A percentile compares a stretch with the other conserved stretches of the same genome.
These are phyloP conservation scores for Pseudochirops cupreus DNA, from an alignment of 2,797 vertebrate species.

Conservation along the genomic window DNA sequence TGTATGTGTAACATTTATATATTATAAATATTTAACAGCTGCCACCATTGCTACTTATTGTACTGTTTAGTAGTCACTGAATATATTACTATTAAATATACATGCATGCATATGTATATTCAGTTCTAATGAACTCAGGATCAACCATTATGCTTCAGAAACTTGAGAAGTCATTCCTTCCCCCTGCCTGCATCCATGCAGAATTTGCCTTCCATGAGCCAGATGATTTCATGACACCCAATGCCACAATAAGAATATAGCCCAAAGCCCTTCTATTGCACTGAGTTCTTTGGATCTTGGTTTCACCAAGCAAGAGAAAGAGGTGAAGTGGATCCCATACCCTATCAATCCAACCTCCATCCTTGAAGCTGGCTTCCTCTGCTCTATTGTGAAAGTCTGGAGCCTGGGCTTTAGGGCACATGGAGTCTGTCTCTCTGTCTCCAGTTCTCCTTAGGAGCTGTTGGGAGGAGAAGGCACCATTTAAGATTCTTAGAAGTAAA, in stretches of 20 bases:
- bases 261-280: neutral
- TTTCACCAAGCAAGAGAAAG: neutral
- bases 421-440: neutral
- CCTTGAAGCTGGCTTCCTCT: neutral
- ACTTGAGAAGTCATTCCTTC: neutral
- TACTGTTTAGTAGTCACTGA: neutral
- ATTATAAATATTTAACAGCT: neutral
- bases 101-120: neutral
- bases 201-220: constrained; percentile 31
- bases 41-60: neutral
- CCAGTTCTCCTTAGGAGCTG: neutral
- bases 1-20: neutral
- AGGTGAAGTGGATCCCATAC: neutral
- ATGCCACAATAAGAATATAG: constrained; percentile 30
- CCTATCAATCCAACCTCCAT: neutral
- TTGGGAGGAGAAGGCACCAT: neutral
- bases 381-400: neutral
- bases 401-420: neutral
- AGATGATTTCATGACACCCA: neutral
- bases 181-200: constrained; percentile 13
- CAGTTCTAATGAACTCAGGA: neutral
- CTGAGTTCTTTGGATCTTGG: neutral
- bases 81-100: neutral
- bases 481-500: neutral
- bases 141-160: neutral